A percentile compares a stretch with the other conserved stretches of the same genome.
Conservation (phyloP, 1,140 invertebrate species). For the Heliothis subflexa region DNA sequence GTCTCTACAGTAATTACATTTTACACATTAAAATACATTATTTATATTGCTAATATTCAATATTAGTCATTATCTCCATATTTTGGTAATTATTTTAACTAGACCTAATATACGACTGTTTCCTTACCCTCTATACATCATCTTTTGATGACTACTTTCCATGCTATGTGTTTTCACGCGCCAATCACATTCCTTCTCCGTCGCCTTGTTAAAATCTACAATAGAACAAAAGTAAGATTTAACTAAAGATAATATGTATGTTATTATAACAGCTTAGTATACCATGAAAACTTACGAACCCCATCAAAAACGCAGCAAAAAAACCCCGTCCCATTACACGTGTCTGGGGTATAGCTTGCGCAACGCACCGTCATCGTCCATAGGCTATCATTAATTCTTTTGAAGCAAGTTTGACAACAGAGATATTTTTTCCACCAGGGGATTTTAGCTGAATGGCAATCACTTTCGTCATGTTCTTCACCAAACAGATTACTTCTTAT, state of each 20-base stretch:
- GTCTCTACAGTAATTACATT: slow-evolving; percentile 50
- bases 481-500: slow-evolving; percentile 60
- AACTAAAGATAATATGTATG: neutral
- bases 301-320: slow-evolving; percentile 69
- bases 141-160: slow-evolving; percentile 52
- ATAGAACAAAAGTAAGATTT: slow-evolving; percentile 46
- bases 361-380: slow-evolving; percentile 79
- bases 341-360: slow-evolving; percentile 63
- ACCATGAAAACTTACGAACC: slow-evolving; percentile 62
- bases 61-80: no score
- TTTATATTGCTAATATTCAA: neutral
- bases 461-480: slow-evolving; percentile 5
- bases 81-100: no score
- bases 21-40: slow-evolving; percentile 32
- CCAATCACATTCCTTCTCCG: slow-evolving; percentile 65
- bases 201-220: slow-evolving; percentile 66
- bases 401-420: slow-evolving; percentile 64
- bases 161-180: slow-evolving; percentile 59
- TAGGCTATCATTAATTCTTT: slow-evolving; percentile 61
- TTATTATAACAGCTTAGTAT: neutral
- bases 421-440: slow-evolving; percentile 61
- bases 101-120: no score
- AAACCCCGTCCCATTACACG: slow-evolving; percentile 61
- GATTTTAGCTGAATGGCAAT: neutral
- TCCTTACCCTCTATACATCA: slow-evolving; percentile 53